Evolutionary conservation across 1,140 invertebrate genomes (phyloP).

Genomic region (Mercenaria mercenaria): DNA sequence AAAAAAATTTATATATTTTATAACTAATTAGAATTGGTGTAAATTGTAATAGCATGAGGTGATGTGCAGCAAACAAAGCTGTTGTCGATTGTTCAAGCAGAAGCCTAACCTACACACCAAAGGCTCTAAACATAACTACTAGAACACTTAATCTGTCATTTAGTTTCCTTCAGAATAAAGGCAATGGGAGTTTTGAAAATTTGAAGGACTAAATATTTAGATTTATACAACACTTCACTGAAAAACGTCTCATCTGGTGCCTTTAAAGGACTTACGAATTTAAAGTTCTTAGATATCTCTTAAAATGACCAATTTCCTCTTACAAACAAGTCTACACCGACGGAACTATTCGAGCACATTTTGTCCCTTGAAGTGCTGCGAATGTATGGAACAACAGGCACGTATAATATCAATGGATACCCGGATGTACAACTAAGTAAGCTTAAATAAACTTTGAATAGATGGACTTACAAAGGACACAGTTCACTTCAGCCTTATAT

Average conservation of each 20-base stretch:
- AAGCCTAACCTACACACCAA: background rate
- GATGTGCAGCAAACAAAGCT: too few species aligned
- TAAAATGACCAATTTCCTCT: conserved; percentile 14
- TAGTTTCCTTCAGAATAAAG: background rate
- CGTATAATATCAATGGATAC: conserved; percentile 6
- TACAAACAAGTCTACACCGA: background rate
- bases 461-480: conserved; percentile 53
- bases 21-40: too few species aligned
- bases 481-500: too few species aligned
- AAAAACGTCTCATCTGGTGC: background rate
- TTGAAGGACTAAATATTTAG: background rate
- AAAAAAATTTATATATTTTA: too few species aligned
- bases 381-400: conserved; percentile 54
- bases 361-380: background rate
- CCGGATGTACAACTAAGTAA: background rate
- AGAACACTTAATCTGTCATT: background rate
- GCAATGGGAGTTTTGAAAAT: background rate
- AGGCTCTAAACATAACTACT: background rate
- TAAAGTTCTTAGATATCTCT: conserved; percentile 45
- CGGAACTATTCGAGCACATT: background rate
- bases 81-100: conserved; percentile 10
- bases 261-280: conserved; percentile 2
- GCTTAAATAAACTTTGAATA: conserved; percentile 31
- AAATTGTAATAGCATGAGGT: too few species aligned
- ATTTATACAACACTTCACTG: conserved; percentile 15